Evolutionary conservation across 2,797 vertebrate genomes (phyloP).

Genomic region (Argyrosomus regius): DNA sequence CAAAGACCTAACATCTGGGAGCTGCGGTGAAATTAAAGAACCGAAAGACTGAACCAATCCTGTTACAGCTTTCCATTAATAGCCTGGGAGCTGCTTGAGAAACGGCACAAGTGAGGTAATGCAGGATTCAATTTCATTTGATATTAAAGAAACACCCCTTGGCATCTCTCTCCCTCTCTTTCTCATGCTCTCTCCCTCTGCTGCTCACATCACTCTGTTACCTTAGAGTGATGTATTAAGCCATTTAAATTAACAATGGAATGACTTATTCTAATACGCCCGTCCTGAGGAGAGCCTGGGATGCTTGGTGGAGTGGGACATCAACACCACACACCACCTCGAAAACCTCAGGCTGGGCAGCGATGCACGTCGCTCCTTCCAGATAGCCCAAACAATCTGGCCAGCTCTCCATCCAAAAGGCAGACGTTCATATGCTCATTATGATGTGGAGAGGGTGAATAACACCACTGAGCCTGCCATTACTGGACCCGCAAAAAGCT

Average conservation of each 20-base stretch:
- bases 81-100: constrained; percentile 81
- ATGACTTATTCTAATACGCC: constrained; percentile 96
- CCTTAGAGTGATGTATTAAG: constrained; percentile 97
- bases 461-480: constrained; percentile 84
- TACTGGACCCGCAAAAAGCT: constrained; percentile 83
- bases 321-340: constrained; percentile 75
- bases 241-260: constrained; percentile 99
- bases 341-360: constrained; percentile 93
- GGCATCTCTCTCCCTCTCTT: constrained; percentile 86
- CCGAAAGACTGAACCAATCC: constrained; percentile 76
- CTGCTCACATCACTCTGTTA: constrained; percentile 78
- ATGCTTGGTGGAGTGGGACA: constrained; percentile 75
- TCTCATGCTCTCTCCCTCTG: constrained; percentile 78
- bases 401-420: constrained; percentile 90
- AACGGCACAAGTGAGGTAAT: constrained; percentile 76
- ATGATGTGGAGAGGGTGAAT: constrained; percentile 64
- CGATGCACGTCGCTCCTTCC: constrained; percentile 90
- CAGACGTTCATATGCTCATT: constrained; percentile 93
- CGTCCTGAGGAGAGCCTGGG: constrained; percentile 73
- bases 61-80: constrained; percentile 77
- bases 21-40: constrained; percentile 82
- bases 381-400: constrained; percentile 95
- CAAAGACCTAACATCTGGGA: constrained; percentile 83
- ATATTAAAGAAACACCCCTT: constrained; percentile 95
- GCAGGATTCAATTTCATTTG: constrained; percentile 83